Evolutionary conservation across 2,113 vertebrate genomes (phyloP), one percentile per base, ranked within the genome.

Genomic region (Gila orcuttii): DNA sequence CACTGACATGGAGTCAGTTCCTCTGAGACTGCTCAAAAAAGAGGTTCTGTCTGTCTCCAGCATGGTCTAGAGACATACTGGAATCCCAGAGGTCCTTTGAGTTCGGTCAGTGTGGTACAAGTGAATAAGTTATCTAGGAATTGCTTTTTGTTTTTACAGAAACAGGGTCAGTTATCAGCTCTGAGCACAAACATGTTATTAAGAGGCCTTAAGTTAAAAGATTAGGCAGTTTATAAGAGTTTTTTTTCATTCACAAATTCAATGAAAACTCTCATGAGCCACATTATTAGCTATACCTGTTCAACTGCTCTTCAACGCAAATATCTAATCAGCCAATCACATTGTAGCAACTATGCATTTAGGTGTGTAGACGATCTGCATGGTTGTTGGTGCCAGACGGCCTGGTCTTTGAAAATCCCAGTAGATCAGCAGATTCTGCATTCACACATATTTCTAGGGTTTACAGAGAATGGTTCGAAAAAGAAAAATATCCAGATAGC

Each of bases 1-100:
- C 82, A 19, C 68, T 83, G 82, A 83, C 82, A 68, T 73, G 82
- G 47, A 73, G 82, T 83, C 82, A 59, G 82, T 73, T 73, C 82
- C 82, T 83, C 15, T 57, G 82, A 74, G 82, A 73, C 50, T 42
- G 82, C 33, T 17, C 23, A 39, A 52, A 73, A 59, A 73, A 68
- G 50, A 57, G 33, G 47, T 73, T 73, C 82, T 83, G 66, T 73
- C 12, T 42, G 36, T 28, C 64, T 79, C 55, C 19, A 79, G 57
- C 77, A 60, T 13, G 0, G 57, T 57, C 57, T 47, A 13, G 66
- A 57, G 68, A 39, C 25, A 52, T 31, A 66, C 25, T 68, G 17
- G 28, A 83, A 42, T n/a, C 68, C 57, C 68, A 73, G 31, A 57
- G 50, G 81, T 17, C 80, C 31, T 36, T 6, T 73, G 31, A 73